Conservation (phyloP, 92 coral and sea anemone species). For the Plumapathes pennacea region DNA sequence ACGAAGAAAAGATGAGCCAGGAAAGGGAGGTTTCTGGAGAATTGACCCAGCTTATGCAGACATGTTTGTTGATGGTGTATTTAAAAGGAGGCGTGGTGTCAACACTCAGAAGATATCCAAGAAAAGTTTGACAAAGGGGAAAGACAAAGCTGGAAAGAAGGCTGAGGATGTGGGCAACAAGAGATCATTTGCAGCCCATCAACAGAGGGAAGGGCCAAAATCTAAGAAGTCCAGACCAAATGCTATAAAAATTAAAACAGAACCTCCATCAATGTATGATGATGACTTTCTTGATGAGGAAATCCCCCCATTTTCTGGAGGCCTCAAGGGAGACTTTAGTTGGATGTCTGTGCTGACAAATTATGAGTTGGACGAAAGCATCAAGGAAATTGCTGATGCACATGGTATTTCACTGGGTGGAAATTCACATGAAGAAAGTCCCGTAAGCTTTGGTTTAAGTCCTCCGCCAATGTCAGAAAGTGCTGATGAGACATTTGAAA, state of each 20-base stretch:
- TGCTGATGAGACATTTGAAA: conserved; percentile 64
- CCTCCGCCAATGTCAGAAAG: conserved; percentile 73
- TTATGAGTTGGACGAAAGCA: conserved; percentile 79
- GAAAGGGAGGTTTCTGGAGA: conserved; percentile 97
- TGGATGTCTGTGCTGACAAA: conserved; percentile 86
- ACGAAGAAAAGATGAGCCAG: conserved; percentile 92
- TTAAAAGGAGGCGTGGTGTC: conserved; percentile 88
- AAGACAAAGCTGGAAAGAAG: conserved; percentile 53
- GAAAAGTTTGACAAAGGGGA: conserved; percentile 42
- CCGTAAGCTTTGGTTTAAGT: conserved; percentile 48
- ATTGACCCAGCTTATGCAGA: conserved; percentile 97
- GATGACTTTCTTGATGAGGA: conserved; percentile 75
- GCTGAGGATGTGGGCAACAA: conserved; percentile 44
- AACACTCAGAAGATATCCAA: conserved; percentile 87
- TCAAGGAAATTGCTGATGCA: conserved; percentile 88
- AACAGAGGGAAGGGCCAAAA: conserved; percentile 47
- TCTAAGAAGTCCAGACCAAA: conserved; percentile 57
- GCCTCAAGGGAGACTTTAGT: conserved; percentile 88
- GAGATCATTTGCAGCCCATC: conserved; percentile 15
- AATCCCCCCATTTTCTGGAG: conserved; percentile 92
- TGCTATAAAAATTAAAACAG: conserved; percentile 63
- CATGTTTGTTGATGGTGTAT: conserved; percentile 98
- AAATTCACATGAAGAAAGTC: conserved; percentile 33
- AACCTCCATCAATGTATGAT: conserved; percentile 50
- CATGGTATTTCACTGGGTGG: conserved; percentile 87